Percentiles rank a stretch among this genome's conserved stretches.
Conservation (phyloP, 2,888 invertebrate species). For the Sipha maydis region DNA sequence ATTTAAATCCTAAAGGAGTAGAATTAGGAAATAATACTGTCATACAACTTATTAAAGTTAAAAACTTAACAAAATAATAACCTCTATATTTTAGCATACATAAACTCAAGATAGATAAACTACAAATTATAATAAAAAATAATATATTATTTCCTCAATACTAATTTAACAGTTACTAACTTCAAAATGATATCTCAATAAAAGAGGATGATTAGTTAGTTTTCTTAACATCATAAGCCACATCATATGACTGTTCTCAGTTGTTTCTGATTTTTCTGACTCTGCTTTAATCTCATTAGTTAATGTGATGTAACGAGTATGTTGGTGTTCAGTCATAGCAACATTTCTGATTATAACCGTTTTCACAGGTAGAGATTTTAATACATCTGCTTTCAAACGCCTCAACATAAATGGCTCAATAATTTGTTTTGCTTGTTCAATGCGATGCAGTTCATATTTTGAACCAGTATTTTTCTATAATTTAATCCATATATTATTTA, state of each 20-base stretch:
- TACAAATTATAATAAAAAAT: too few relatives aligned
- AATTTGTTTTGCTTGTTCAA: constrained; percentile 91
- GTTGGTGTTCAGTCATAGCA: constrained; percentile 79
- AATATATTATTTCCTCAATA: too few relatives aligned
- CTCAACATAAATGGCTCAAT: constrained; percentile 95
- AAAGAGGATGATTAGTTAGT: constrained; percentile 91
- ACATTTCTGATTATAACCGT: constrained; percentile 76
- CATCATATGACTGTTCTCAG: constrained; percentile 75
- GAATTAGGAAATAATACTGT: too few relatives aligned
- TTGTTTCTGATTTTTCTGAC: constrained; percentile 46
- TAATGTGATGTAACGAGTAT: constrained; percentile 79
- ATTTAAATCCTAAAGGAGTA: too few relatives aligned
- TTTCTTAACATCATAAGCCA: constrained; percentile 96
- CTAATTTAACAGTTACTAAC: constrained; percentile 63
- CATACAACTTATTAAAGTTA: too few relatives aligned
- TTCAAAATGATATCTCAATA: constrained; percentile 79
- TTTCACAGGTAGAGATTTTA: constrained; percentile 87
- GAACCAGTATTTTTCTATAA: constrained; percentile 66
- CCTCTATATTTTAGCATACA: too few relatives aligned
- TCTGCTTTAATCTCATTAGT: constrained; percentile 73
- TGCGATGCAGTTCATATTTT: constrained; percentile 88
- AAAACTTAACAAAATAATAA: too few relatives aligned
- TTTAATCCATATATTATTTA: not conserved
- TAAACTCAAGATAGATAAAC: too few relatives aligned
- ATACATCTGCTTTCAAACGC: constrained; percentile 86